A percentile compares a stretch with the other conserved stretches of the same genome.
Conservation (phyloP, 2,113 vertebrate genomes). For the Cinclus cinclus region DNA sequence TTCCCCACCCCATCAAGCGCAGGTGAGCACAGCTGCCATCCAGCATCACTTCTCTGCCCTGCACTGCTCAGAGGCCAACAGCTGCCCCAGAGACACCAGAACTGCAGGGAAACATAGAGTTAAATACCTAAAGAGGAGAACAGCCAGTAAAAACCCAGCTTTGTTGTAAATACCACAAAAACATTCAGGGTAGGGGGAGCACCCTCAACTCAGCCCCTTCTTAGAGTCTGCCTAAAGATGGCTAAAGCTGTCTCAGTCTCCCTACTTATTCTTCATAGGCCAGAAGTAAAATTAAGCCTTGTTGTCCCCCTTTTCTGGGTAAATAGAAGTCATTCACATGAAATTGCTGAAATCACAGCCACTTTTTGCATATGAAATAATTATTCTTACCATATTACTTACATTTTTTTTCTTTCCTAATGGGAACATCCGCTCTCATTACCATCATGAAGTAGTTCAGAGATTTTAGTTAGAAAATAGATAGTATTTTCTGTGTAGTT, state of each 20-base stretch:
- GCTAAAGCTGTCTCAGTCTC: background rate
- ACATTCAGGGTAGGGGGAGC: fast-evolving
- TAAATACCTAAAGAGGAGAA: background rate
- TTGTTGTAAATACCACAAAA: background rate
- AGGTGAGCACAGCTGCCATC: background rate
- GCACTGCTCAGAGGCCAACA: background rate
- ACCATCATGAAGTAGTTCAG: background rate
- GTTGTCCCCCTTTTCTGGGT: background rate
- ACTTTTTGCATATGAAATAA: background rate
- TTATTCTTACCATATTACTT: background rate
- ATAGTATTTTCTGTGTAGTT: background rate
- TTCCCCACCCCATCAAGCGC: background rate
- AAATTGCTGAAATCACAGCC: background rate
- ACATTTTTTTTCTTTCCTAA: background rate
- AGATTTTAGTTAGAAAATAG: background rate
- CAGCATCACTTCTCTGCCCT: background rate
- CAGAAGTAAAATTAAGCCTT: background rate
- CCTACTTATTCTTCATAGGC: background rate
- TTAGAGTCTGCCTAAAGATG: background rate
- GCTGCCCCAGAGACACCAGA: background rate
- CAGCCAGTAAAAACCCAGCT: background rate
- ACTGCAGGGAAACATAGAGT: fast-evolving
- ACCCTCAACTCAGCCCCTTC: background rate
- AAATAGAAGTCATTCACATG: background rate
- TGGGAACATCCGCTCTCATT: background rate